Conservation (phyloP, 2,797 vertebrate species). For the Muscicapa comitata region DNA sequence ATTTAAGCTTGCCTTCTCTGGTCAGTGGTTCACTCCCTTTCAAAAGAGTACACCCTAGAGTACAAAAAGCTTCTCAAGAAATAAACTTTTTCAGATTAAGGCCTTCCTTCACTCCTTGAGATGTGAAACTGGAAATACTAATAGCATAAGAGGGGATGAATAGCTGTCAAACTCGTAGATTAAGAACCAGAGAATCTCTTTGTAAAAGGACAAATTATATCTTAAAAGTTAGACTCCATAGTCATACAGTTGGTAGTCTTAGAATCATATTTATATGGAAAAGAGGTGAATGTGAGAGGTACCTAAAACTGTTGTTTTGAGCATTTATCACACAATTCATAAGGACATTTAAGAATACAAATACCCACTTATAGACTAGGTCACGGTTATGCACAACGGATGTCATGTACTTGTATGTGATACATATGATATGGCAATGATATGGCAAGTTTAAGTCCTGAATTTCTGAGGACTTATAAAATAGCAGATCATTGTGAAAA, state of each 20-base stretch:
- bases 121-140: not conserved
- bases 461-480: not conserved
- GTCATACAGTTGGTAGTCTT: not conserved
- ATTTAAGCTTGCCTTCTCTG: slow-evolving; percentile 60
- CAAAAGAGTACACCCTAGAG: slow-evolving; percentile 25
- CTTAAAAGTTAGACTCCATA: not conserved
- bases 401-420: not conserved
- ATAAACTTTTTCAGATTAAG: slow-evolving; percentile 42
- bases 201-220: not conserved
- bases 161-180: not conserved
- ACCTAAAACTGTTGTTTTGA: not conserved
- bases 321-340: not conserved
- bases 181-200: not conserved
- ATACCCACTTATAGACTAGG: not conserved
- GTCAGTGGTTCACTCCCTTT: slow-evolving; percentile 40
- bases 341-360: not conserved
- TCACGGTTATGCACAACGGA: not conserved
- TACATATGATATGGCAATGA: too few species aligned
- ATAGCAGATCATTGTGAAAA: not conserved
- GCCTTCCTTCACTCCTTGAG: not conserved
- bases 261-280: not conserved
- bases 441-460: not conserved
- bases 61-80: slow-evolving; percentile 33
- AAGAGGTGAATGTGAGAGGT: not conserved
- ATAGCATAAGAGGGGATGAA: not conserved